Percentiles rank a stretch among this genome's conserved stretches.
These are phyloP conservation scores for Pheosia tremula DNA, from an alignment of 2,888 invertebrate species.

Conservation along the genomic window DNA sequence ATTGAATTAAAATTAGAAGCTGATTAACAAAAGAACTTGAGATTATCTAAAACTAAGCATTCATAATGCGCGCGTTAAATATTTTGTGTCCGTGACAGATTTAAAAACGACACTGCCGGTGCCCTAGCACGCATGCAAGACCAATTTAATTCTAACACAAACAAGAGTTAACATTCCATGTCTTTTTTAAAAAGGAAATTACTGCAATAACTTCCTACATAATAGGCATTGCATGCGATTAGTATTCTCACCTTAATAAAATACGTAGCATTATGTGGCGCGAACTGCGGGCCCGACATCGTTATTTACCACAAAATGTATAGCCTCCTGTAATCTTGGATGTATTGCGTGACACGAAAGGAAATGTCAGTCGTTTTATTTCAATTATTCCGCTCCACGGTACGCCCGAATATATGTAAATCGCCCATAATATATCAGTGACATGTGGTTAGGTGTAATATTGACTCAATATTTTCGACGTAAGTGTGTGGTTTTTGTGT, in stretches of 20 bases:
- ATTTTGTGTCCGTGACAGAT: too few species aligned
- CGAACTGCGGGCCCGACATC: conserved; percentile 34
- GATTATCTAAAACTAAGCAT: too few species aligned
- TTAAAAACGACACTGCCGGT: too few species aligned
- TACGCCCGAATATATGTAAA: conserved; percentile 50
- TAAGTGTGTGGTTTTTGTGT: conserved; percentile 13
- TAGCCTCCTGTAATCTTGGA: conserved; percentile 53
- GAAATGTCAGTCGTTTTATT: conserved; percentile 63
- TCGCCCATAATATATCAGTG: conserved; percentile 28
- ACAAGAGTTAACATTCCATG: conserved; percentile 14
- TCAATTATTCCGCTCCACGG: conserved; percentile 58
- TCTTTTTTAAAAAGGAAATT: conserved; percentile 25
- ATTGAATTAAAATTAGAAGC: too few species aligned
- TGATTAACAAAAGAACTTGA: too few species aligned
- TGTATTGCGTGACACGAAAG: conserved; percentile 65
- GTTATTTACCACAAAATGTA: conserved; percentile 44
- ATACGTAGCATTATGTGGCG: conserved; percentile 26
- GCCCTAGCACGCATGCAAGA: too few species aligned
- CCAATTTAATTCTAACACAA: conserved; percentile 3
- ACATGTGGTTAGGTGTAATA: conserved; percentile 29
- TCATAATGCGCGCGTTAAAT: too few species aligned
- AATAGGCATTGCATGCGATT: conserved; percentile 34
- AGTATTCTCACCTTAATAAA: conserved; percentile 38
- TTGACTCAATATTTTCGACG: conserved; percentile 24
- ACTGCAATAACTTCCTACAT: conserved; percentile 27